Conservation (phyloP, 1,140 invertebrate species). For the Harlomillsia oculata region DNA sequence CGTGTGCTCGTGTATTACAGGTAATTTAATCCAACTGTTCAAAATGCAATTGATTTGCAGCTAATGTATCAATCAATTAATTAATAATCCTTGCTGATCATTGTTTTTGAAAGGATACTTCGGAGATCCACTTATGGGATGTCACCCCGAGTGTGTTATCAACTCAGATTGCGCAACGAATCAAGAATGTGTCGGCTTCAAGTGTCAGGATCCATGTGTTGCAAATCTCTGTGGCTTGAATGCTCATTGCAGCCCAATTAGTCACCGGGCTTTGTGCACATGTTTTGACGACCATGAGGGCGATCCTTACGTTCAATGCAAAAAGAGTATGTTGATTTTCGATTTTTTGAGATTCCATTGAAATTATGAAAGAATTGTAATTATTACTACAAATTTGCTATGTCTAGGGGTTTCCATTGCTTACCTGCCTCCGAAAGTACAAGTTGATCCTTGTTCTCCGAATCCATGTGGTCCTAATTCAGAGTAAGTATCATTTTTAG, state of each 20-base stretch:
- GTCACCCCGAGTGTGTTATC: conserved; percentile 47
- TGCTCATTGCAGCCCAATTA: conserved; percentile 63
- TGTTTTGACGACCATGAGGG: conserved; percentile 65
- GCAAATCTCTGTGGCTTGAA: conserved; percentile 63
- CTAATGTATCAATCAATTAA: conserved; percentile 36
- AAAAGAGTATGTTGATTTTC: conserved; percentile 38
- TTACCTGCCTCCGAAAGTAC: conserved; percentile 21
- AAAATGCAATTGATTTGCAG: no score
- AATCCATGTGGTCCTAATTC: conserved; percentile 75
- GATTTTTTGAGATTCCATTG: no score
- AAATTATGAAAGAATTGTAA: no score
- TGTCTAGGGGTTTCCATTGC: not conserved
- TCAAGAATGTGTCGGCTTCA: conserved; percentile 67
- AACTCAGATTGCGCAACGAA: conserved; percentile 66
- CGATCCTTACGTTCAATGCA: conserved; percentile 66
- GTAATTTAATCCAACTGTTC: no score
- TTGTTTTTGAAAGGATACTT: no score
- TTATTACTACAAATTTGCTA: not conserved
- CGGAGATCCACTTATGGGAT: conserved; percentile 24
- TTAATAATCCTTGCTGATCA: no score
- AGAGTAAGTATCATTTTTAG: no score
- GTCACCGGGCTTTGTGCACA: conserved; percentile 66
- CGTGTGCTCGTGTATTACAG: conserved; percentile 53
- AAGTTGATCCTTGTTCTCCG: conserved; percentile 52
- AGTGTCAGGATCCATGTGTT: conserved; percentile 67